Conservation (phyloP, 2,797 vertebrate species). For the Microhierax caerulescens region DNA sequence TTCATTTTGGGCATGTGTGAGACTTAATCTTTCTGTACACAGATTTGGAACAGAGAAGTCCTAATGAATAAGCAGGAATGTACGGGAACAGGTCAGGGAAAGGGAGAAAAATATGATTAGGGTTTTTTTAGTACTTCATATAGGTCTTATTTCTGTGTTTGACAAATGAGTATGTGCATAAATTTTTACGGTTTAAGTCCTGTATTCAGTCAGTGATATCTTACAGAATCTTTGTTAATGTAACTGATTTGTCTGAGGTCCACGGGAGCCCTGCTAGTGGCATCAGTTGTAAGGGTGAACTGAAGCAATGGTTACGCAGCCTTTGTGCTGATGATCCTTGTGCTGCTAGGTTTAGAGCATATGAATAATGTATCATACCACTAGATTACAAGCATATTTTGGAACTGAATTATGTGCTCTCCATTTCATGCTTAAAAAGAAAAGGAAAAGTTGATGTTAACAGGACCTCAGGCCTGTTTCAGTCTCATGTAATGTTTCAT, state of each 20-base stretch:
- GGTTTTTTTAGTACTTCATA: neutral
- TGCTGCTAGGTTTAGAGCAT: neutral
- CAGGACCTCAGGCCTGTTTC: neutral
- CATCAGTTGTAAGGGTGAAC: neutral
- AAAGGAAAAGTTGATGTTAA: neutral
- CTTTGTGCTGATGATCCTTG: neutral
- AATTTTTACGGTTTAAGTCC: neutral
- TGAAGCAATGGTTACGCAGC: neutral
- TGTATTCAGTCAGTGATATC: neutral
- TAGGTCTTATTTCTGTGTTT: neutral
- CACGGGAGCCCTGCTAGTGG: accelerated
- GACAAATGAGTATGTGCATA: neutral
- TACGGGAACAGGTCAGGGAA: neutral
- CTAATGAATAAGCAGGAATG: neutral
- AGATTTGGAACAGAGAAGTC: neutral
- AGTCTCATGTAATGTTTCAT: neutral
- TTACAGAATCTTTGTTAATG: neutral
- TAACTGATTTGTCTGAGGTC: neutral
- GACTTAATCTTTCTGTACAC: neutral
- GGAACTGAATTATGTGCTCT: neutral
- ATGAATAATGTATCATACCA: neutral
- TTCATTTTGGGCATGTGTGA: neutral
- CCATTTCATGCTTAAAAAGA: neutral
- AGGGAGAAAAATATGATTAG: neutral
- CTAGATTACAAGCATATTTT: neutral